Conservation (phyloP, 2,113 vertebrate species). For the Sturnira hondurensis region DNA sequence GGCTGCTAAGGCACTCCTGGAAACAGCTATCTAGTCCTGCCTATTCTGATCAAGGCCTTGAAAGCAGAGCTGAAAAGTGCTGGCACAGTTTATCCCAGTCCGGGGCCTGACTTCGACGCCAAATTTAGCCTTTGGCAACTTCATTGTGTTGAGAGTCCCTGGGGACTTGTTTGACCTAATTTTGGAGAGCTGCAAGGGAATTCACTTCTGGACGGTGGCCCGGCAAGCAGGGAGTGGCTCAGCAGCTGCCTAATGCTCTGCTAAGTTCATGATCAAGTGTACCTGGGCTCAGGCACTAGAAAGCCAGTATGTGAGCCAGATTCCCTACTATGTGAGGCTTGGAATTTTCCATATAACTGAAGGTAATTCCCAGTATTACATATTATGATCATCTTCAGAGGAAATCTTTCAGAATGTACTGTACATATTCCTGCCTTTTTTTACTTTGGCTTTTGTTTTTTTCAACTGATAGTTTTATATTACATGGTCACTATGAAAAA, state of each 20-base stretch:
- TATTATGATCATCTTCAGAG: slow-evolving; percentile 22
- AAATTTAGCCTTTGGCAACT: slow-evolving; percentile 73
- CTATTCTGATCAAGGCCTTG: slow-evolving; percentile 48
- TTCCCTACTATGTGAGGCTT: background rate
- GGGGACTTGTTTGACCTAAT: slow-evolving; percentile 72
- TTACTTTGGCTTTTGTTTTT: background rate
- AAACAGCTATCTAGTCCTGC: slow-evolving; percentile 32
- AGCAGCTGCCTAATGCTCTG: slow-evolving; percentile 54
- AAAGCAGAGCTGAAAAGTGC: slow-evolving; percentile 57
- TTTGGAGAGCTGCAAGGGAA: slow-evolving; percentile 71
- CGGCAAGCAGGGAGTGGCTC: slow-evolving; percentile 45
- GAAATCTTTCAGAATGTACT: slow-evolving; percentile 19
- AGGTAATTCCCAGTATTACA: slow-evolving; percentile 32
- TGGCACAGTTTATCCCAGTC: slow-evolving; percentile 62
- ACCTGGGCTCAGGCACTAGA: slow-evolving; percentile 8
- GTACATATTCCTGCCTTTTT: background rate
- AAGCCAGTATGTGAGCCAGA: too few species aligned
- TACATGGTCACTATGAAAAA: background rate
- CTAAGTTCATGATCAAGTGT: slow-evolving; percentile 49
- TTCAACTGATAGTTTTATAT: background rate
- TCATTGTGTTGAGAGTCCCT: slow-evolving; percentile 48
- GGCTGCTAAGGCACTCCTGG: slow-evolving; percentile 24
- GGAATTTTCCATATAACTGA: slow-evolving; percentile 42
- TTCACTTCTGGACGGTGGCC: slow-evolving; percentile 64
- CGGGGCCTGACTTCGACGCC: slow-evolving; percentile 42